Evolutionary conservation across 53 echinoderm and acorn worm species (phyloP).

Genomic region (Temnopleurus reevesii): DNA sequence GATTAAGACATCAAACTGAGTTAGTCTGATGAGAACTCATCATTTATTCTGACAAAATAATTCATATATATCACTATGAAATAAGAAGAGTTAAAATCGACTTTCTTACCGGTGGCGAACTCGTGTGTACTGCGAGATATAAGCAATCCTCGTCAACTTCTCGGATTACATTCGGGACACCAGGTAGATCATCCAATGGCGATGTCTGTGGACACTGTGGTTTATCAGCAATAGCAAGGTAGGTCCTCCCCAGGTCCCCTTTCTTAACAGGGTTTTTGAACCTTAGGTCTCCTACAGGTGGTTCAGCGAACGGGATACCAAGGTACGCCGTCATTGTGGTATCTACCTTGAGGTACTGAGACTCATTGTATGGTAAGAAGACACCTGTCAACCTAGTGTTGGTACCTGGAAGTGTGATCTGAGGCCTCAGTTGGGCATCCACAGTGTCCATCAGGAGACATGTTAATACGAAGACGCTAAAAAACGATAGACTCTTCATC

Average conservation of each 20-base stretch:
- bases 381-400: background rate
- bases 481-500: too few relatives aligned
- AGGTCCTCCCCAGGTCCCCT: background rate
- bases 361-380: slow-evolving; percentile 11
- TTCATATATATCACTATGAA: too few relatives aligned
- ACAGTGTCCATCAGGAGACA: background rate
- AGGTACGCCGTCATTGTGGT: slow-evolving; percentile 5
- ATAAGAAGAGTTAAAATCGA: too few relatives aligned
- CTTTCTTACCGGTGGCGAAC: slow-evolving; percentile 38
- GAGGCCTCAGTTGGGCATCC: background rate
- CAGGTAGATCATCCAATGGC: slow-evolving; percentile 9
- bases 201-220: slow-evolving; percentile 22
- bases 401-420: slow-evolving; percentile 8
- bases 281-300: slow-evolving; percentile 49
- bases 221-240: background rate
- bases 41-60: too few relatives aligned
- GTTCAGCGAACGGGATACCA: slow-evolving; percentile 58
- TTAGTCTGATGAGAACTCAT: too few relatives aligned
- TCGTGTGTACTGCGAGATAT: slow-evolving; percentile 45
- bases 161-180: background rate
- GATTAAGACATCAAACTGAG: too few relatives aligned
- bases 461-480: background rate
- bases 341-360: slow-evolving; percentile 7
- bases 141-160: slow-evolving; percentile 56
- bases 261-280: slow-evolving; percentile 1